These are phyloP conservation scores for Sebastes fasciatus DNA, from an alignment of 2,113 vertebrate genomes.

Conservation along the genomic window DNA sequence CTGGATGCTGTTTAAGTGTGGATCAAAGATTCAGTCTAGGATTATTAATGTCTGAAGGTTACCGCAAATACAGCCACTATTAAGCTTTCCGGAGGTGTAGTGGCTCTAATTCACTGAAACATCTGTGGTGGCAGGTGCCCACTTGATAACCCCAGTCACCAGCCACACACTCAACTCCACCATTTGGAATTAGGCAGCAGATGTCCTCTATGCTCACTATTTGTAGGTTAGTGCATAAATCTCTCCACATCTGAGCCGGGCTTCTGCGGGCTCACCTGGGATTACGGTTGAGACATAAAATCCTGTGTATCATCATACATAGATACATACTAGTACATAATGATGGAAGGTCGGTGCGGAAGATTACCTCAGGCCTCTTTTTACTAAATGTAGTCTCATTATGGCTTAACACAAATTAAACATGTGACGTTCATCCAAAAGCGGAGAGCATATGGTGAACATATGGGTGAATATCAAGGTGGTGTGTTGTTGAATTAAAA, in stretches of 20 bases:
- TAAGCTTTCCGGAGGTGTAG: slow-evolving; percentile 27
- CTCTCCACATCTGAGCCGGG: neutral
- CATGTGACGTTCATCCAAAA: slow-evolving; percentile 11
- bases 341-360: neutral
- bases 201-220: slow-evolving; percentile 22
- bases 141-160: slow-evolving; percentile 37
- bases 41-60: slow-evolving; percentile 39
- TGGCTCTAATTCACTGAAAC: slow-evolving; percentile 50
- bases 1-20: neutral
- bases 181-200: slow-evolving; percentile 31
- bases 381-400: slow-evolving; percentile 17
- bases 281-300: slow-evolving; percentile 2
- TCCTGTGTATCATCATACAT: neutral
- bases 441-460: slow-evolving; percentile 23
- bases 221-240: slow-evolving; percentile 26
- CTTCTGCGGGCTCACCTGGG: slow-evolving; percentile 6
- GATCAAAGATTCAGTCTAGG: neutral
- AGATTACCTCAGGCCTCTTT: slow-evolving; percentile 5
- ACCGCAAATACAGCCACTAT: slow-evolving; percentile 9
- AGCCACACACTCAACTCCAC: slow-evolving; percentile 22
- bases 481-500: neutral
- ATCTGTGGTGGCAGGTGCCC: slow-evolving; percentile 60
- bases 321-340: neutral
- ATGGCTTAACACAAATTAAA: slow-evolving; percentile 1
- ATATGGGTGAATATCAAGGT: slow-evolving; percentile 17